Evolutionary conservation across 92 coral and sea anemone genomes (phyloP).

Genomic region (Epizoanthus ramosus): DNA sequence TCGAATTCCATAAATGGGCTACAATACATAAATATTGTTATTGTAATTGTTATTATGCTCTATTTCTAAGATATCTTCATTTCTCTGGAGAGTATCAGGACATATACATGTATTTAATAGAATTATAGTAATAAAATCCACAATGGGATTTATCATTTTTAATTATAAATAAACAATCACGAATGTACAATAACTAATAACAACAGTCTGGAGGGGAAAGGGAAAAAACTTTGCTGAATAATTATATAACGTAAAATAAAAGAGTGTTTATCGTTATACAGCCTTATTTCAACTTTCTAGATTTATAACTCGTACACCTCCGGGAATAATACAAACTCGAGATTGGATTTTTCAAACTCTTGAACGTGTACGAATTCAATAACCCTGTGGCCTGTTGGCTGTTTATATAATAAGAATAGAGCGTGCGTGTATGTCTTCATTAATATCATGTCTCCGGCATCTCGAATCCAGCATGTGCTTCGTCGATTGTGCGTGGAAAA

Average conservation of each 20-base stretch:
- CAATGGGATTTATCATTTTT: background rate
- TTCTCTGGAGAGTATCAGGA: background rate
- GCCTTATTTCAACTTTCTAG: too few species aligned
- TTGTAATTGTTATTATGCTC: background rate
- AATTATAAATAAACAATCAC: background rate
- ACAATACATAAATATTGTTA: background rate
- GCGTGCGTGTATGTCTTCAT: background rate
- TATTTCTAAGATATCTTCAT: background rate
- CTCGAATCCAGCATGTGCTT: slow-evolving; percentile 37
- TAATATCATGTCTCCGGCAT: background rate
- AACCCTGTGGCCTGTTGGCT: too few species aligned
- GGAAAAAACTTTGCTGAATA: background rate
- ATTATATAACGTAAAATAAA: background rate
- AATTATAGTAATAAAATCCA: background rate
- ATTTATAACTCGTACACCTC: background rate
- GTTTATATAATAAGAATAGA: background rate
- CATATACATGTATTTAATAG: background rate
- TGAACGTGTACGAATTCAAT: background rate
- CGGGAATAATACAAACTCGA: too few species aligned
- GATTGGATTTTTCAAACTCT: background rate
- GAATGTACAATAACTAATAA: too few species aligned
- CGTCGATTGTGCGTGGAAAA: slow-evolving; percentile 20
- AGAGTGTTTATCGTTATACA: background rate
- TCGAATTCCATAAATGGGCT: background rate
- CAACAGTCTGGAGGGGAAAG: too few species aligned